Evolutionary conservation across 1,140 invertebrate genomes (phyloP), one percentile per base, ranked within the genome.

Genomic region (Reticulitermes speratus): DNA sequence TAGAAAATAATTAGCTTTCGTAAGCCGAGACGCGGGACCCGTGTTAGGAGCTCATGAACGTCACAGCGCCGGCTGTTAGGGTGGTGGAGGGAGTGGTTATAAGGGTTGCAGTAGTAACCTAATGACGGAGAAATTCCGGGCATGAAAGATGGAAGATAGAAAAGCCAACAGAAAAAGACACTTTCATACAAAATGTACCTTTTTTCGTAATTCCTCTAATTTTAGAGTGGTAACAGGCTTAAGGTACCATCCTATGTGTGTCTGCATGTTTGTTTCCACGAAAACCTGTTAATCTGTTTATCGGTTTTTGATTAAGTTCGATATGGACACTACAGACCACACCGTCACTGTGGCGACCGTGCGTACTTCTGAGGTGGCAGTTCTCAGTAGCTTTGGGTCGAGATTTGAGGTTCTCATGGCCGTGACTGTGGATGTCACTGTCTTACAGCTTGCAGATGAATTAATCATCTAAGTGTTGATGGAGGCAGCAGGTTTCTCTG

Each of bases 1-100:
- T 85, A 85, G 85, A 85, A 85, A 85, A 85, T 85, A 85, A 85
- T 85, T 85, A 85, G 44, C 85, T 85, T 75, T 65, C 55, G 85
- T 85, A 85, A 85, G 69, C 85, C 30, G 85, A 85, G 85, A 55
- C 85, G 65, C 65, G 85, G 21, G 52, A 25, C 59, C 85, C 59
- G 23, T 65, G 85, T 85, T 44, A 52, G 83, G 32, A 84, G 83
- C 48, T 84, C 48, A 84, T 84, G 83, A 84, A 84, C 83, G 83
- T 84, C 83, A 84, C 83, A 84, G 32, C 83, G 32, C 32, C 16
- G 83, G 48, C 83, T 84, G 83, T 84, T 25, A 25, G 83, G 83
- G 25, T 8, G 32, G 83, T 32, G 83, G 83, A 1, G 6, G 23
- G 82, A 2, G 14, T 83, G 44, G 25, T 75, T 75, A 30, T 75